Conservation (phyloP, 2,888 invertebrate genomes). For the Syrphus vitripennis region DNA sequence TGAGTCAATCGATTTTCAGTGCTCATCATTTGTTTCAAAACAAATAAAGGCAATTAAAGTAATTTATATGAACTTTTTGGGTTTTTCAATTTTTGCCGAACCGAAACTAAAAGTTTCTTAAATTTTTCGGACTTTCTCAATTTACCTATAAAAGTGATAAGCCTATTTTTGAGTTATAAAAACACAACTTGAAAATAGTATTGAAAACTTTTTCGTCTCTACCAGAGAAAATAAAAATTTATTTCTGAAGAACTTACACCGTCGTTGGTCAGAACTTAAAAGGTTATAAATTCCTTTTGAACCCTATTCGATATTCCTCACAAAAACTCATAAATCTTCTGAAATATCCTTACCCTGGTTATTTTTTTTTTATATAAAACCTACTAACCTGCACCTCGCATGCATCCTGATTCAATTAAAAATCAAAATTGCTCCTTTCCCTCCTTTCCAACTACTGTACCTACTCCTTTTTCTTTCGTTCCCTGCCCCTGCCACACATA, state of each 20-base stretch:
- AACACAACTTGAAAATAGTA: neutral
- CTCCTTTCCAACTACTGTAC: neutral
- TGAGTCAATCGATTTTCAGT: too few species aligned
- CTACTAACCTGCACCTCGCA: neutral
- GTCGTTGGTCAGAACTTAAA: neutral
- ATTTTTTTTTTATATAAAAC: slow-evolving; percentile 18
- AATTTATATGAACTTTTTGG: too few species aligned
- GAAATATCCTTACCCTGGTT: neutral
- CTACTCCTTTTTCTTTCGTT: neutral
- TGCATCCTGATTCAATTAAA: slow-evolving; percentile 44
- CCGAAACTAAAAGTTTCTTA: too few species aligned
- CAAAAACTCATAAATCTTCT: slow-evolving; percentile 14
- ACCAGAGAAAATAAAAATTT: neutral
- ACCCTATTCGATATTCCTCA: neutral
- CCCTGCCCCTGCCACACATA: neutral
- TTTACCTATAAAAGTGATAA: too few species aligned
- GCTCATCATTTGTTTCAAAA: too few species aligned
- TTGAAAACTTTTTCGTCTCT: neutral
- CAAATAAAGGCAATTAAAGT: too few species aligned
- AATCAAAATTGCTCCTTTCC: slow-evolving; percentile 33
- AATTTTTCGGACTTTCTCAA: too few species aligned
- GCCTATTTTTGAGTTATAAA: neutral
- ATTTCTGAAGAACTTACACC: neutral
- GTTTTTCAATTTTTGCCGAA: too few species aligned
- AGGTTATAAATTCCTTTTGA: neutral